Base-by-base conservation (phyloP, 2,113 vertebrate species). In the Mystacornis crossleyi region DNA sequence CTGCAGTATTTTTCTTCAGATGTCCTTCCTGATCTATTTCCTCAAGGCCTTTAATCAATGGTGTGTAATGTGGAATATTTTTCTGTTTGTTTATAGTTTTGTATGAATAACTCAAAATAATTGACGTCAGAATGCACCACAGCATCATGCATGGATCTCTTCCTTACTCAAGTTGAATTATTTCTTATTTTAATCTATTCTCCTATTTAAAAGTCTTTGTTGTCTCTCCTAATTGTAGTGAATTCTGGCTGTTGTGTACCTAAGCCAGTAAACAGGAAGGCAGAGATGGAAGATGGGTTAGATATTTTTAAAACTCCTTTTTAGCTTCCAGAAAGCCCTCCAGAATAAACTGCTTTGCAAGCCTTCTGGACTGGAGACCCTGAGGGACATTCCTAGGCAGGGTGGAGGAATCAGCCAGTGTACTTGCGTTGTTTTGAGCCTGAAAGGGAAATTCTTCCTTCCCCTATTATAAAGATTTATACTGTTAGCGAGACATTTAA, bases 11-110 rank as follows among this genome's bases (percentile, higher is more conserved):
- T 90, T 87, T 83, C 73, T 70, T 89, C 50, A 86, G 19, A 66
- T 82, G 19, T 36, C 29, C 48, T 61, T 64, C 10, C 38, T 50
- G 40, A 51, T 77, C 83, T 54, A 3, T 78, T 83, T 91, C 75
- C 70, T 86, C 51, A 14, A 80, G 66, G 88, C 83, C 86, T 91
- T 95, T 92, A 67, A 62, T 97, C 95, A 94, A 15, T 87, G 54
- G 79, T 67, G 83, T 91, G 82, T 83, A 67, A 81, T 78, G 75
- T 21, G 53, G 19, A 89, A 14, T 67, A 25, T 83, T 92, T 91
- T 90, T 91, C 50, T 53, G 7, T 81, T 94, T 85, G 38, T 77
- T 96, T 83, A 9, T 28, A 15, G 69, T 96, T 88, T 85, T 88
- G 11, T 94, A 20, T 71, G 58, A 95, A 54, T 77, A 96, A 93